Evolutionary conservation across 1,140 invertebrate species (phyloP), one percentile per base, ranked within the genome.

Genomic region (Microplitis mediator): DNA sequence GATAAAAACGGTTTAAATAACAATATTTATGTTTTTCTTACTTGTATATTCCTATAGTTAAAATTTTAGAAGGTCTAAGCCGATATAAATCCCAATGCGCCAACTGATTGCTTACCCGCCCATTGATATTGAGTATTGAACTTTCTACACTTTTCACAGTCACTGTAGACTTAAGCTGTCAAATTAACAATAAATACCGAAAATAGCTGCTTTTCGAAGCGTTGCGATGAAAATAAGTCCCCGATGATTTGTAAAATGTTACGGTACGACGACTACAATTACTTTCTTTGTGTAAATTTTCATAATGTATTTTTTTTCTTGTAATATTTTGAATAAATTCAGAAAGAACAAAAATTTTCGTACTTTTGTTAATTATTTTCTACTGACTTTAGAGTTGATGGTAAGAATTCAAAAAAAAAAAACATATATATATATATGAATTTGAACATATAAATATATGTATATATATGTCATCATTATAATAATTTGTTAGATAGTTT

Each of bases 121-220:
- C 23, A 9, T 31, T 16, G 56, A 16, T 9, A 23, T 16, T 58
- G 23, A 8, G 14, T 11, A 58, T 58, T 58, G 56, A 54, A 64
- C 23, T 70, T 74, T 54, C 11, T 71, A 50, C 11, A 6, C 6
- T 62, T 69, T 77, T 61, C 32, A 64, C 52, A 56, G 56, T 23
- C 8, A 16, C 23, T 58, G 14, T 58, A 23, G 6, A 31, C 8
- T 31, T 77, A 80, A 83, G 79, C 79, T 78, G 78, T 75, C 65
- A 81, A 81, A 85, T 83, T 81, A 80, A 81, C 75, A 80, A 80
- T 77, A 81, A 82, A 82, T 71, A 71, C 76, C 77, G 63, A 80
- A 83, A 84, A 84, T 86, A 81, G 73, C 68, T 60, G 52, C 69
- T 52, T 14, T 56, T 77, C 78, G 71, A 58, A 75, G 45, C 65